Evolutionary conservation across 2,797 vertebrate species (phyloP), one percentile per base, ranked within the genome.

Genomic region (Margarornis squamiger): DNA sequence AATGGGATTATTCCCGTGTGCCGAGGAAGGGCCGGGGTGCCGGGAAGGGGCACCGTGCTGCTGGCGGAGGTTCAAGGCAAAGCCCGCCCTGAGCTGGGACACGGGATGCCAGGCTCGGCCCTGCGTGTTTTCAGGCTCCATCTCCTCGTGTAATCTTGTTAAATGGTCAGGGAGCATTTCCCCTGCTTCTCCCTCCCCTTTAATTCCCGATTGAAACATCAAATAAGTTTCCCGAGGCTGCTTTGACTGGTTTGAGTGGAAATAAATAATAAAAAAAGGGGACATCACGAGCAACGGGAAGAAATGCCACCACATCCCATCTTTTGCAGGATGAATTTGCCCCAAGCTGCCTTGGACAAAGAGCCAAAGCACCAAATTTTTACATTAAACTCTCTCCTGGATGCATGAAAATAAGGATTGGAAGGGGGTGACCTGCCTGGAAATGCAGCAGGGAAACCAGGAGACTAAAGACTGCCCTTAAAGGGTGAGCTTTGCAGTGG

Each of bases 91-190:
- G 65, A 96, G 96, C 92, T 75, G 41, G 95, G 91, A 94, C 72
- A 66, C 39, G 55, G 58, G 97, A 96, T 81, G 94, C 79, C 70
- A 30, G 96, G 97, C 95, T 97, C 96, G 93, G 96, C 93, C 19
- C 5, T 10, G 72, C 96, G 34, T 95, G 95, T 96, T 97, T 34
- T 96, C 92, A 48, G 90, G 93, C 90, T 89, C 72, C 36, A 8
- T 92, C 96, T 96, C 92, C 6, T 96, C 93, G 43, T 96, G 97
- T 98, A 98, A 98, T 98, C 98, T 96, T 43, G 97, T 98, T 98
- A 98, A 98, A 98, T 78, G 98, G 82, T 96, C 96, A 93, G 52
- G 84, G 96, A 95, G 92, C 96, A 17, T 51, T 92, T 58, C 88
- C 87, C 51, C 58, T 3, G 27, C 71, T 36, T 88, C 80, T 55